These are phyloP conservation scores for Cavia porcellus DNA, from an alignment of 2,113 vertebrate genomes.

Conservation along the genomic window DNA sequence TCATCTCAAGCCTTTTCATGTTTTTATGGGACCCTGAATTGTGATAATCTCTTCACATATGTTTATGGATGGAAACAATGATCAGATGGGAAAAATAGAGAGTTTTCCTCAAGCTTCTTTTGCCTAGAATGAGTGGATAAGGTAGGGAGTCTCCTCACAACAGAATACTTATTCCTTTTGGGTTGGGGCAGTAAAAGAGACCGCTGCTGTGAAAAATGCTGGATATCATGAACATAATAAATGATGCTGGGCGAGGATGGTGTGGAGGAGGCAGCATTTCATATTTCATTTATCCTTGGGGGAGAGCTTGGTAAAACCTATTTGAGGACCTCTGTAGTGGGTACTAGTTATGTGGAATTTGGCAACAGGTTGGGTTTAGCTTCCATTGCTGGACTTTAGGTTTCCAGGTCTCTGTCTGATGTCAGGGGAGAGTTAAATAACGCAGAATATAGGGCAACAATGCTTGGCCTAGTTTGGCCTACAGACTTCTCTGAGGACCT, in stretches of 20 bases:
- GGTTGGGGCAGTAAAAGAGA: background rate
- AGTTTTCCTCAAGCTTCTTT: background rate
- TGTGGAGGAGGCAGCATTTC: background rate
- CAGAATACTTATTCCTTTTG: rapidly evolving
- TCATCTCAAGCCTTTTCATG: background rate
- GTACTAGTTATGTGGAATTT: background rate
- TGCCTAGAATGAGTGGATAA: background rate
- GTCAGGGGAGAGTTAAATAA: background rate
- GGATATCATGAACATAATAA: background rate
- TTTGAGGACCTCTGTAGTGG: background rate
- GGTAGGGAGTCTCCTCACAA: background rate
- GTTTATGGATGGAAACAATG: background rate
- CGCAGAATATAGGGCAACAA: background rate
- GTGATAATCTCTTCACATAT: no score
- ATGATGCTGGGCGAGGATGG: background rate
- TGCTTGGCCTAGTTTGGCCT: background rate
- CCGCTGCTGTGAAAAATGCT: no score
- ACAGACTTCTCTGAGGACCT: background rate
- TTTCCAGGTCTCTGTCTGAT: background rate
- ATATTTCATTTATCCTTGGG: background rate
- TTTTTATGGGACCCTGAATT: background rate
- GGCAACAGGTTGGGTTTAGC: background rate
- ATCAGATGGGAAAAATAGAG: no score
- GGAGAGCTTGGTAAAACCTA: background rate
- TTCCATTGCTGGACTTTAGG: rapidly evolving